phyloP scores from a whole-genome alignment of 2,113 vertebrate genomes.

The Herpetotheres cachinnans region DNA sequence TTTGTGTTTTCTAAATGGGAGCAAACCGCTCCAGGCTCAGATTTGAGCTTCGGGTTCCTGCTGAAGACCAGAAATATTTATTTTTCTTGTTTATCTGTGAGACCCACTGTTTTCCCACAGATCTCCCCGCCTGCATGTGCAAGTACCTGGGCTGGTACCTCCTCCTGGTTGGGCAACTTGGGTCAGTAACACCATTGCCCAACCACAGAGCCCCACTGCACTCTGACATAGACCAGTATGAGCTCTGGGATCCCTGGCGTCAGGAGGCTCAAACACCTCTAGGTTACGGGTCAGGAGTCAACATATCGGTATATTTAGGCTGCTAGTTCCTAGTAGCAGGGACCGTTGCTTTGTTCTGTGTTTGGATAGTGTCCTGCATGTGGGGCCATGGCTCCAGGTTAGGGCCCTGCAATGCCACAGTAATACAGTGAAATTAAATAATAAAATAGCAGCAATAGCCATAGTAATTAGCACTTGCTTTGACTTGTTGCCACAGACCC shows the following conservation, averaged over 20 bases:
- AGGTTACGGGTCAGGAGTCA: neutral
- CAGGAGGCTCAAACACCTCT: neutral
- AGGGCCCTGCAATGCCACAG: constrained; percentile 27
- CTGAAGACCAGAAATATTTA: neutral
- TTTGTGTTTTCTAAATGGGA: neutral
- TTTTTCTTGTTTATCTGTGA: neutral
- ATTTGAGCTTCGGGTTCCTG: neutral
- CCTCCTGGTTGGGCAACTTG: neutral
- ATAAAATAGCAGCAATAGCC: constrained; percentile 49
- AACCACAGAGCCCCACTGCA: neutral
- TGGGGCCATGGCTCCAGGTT: neutral
- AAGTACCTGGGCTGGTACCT: neutral
- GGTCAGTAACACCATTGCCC: constrained; percentile 18
- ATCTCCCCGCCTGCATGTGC: neutral
- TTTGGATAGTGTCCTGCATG: neutral
- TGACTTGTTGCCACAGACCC: constrained; percentile 52
- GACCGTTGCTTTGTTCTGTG: constrained; percentile 29
- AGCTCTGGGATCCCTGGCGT: neutral
- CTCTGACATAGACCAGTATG: neutral
- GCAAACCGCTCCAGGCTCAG: neutral
- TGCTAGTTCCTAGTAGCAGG: neutral
- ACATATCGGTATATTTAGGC: neutral
- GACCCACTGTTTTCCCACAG: neutral
- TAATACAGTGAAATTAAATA: constrained; percentile 51
- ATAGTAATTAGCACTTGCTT: constrained; percentile 45